phyloP scores from a whole-genome alignment of 2,113 vertebrate species.

The Pelmatolapia mariae region DNA sequence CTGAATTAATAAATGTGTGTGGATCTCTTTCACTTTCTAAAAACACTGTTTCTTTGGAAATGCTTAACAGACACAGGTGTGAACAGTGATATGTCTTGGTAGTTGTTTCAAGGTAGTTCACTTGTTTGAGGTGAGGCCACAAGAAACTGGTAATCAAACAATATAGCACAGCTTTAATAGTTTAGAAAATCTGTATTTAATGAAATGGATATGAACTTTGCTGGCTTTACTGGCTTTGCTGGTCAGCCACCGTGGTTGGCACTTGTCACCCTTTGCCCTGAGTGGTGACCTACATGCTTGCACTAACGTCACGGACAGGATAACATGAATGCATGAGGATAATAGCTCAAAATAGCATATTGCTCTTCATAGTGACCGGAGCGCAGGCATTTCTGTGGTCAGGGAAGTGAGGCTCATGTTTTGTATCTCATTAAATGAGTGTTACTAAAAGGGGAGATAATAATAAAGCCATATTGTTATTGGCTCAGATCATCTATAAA shows the following conservation, averaged over 20 bases:
- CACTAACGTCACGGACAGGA: neutral
- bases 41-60: neutral
- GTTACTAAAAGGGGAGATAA: neutral
- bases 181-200: neutral
- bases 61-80: neutral
- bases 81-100: neutral
- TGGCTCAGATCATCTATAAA: neutral
- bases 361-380: neutral
- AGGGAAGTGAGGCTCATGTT: neutral
- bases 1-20: neutral
- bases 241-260: neutral
- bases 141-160: neutral
- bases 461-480: neutral
- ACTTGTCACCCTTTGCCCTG: neutral
- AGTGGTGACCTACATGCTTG: neutral
- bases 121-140: neutral
- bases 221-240: neutral
- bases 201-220: neutral
- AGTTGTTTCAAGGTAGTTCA: neutral
- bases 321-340: neutral
- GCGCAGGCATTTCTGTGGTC: neutral
- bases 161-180: neutral
- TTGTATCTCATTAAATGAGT: neutral
- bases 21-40: neutral
- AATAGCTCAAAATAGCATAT: neutral